Evolutionary conservation across 2,113 vertebrate species (phyloP).

Genomic region (Sitta europaea): DNA sequence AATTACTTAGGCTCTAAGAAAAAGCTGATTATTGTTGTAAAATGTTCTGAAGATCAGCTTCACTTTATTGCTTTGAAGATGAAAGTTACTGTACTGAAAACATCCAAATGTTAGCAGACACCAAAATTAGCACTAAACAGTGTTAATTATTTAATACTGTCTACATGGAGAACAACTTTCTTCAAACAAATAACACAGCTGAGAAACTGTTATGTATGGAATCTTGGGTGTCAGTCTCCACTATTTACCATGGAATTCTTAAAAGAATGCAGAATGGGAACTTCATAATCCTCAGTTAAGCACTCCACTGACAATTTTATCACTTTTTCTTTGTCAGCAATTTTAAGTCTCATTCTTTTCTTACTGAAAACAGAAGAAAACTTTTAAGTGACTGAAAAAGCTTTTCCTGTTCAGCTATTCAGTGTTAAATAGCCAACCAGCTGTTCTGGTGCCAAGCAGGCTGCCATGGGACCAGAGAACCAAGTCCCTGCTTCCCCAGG

Average conservation of each 20-base stretch:
- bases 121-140: conserved; percentile 12
- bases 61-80: not conserved
- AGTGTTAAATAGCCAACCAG: not conserved
- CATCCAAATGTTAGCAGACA: not conserved
- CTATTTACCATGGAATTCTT: not conserved
- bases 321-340: not conserved
- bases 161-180: not conserved
- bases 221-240: not conserved
- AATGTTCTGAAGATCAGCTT: not conserved
- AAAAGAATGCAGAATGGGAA: not conserved
- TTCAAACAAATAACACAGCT: not conserved
- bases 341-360: not conserved
- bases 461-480: not conserved
- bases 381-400: not conserved
- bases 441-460: not conserved
- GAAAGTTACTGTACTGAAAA: not conserved
- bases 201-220: not conserved
- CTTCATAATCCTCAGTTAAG: not conserved
- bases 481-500: not conserved
- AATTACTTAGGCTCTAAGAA: not conserved
- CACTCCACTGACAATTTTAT: not conserved
- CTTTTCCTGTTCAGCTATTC: not conserved
- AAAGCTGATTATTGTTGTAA: not conserved
- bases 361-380: not conserved
- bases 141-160: conserved; percentile 5